Evolutionary conservation across 2,797 vertebrate genomes (phyloP), one percentile per base, ranked within the genome.

Genomic region (Hydrolagus colliei): DNA sequence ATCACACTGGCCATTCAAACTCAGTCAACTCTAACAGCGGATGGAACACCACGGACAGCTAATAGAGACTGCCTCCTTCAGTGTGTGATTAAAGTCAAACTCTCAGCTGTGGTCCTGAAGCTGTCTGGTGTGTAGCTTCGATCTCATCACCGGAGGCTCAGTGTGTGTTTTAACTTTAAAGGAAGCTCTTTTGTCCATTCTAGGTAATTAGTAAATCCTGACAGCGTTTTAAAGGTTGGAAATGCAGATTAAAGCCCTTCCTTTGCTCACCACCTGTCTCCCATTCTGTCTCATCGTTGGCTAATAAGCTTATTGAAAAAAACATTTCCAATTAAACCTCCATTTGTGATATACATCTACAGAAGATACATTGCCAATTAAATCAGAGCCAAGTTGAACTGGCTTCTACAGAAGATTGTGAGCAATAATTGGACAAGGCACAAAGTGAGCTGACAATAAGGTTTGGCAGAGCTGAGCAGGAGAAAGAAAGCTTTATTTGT

Each of bases 171-270:
- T 84, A 27, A 68, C 79, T 52, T 68, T 68, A 41, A 84, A 84
- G 79, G 16, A 35, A 71, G 27, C 6, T 52, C 65, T 11, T 41
- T 35, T 63, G 67, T 27, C 18, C 27, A 35, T 12, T 84, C 79
- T n/a, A 16, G 65, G 67, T 84, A 84, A 84, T 84, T 84, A 84
- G 79, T 84, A 27, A 71, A 41, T 84, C 27, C 79, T 63, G 12
- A 71, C 79, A 84, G 79, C 35, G 79, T 52, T 84, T 84, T 68
- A 84, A 84, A 84, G 79, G 79, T 84, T 84, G 79, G 52, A 71
- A 20, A 52, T 71, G 65, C 63, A 84, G 79, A 84, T 84, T 84
- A 84, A 84, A 84, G 79, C 71, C 79, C 22, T n/a, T 68, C 20
- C 65, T 16, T 67, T 41, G 7, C 32, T 71, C 13, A 84, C 65